Evolutionary conservation across 2,113 vertebrate species (phyloP).

Genomic region (Phylloscopus trochiloides): DNA sequence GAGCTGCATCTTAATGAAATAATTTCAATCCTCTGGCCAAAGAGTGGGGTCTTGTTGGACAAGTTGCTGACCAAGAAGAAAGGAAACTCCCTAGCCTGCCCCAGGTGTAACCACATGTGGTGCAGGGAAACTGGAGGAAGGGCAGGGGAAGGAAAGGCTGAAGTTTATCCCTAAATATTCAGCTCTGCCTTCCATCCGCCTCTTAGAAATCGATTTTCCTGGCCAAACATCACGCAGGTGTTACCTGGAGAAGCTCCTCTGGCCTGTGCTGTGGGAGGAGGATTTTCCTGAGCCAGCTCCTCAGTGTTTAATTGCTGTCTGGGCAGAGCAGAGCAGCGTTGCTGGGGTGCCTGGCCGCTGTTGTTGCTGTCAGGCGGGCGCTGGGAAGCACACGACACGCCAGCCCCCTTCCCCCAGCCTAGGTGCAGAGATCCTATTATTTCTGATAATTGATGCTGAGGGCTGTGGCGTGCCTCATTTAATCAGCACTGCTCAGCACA

Average conservation of each 20-base stretch:
- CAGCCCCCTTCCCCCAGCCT: slow-evolving; percentile 19
- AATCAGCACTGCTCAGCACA: slow-evolving; percentile 25
- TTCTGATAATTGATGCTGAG: slow-evolving; percentile 66
- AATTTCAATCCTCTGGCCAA: neutral
- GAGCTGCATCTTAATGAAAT: neutral
- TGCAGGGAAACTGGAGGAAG: neutral
- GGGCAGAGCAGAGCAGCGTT: neutral
- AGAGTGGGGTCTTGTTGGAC: neutral
- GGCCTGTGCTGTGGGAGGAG: neutral
- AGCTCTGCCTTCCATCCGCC: neutral
- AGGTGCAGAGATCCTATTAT: slow-evolving; percentile 51
- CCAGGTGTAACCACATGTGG: neutral
- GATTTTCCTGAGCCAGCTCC: neutral
- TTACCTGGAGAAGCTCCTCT: neutral
- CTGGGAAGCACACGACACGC: neutral
- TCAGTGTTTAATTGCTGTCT: neutral
- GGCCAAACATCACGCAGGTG: neutral
- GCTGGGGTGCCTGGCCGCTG: neutral
- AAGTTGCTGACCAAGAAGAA: neutral
- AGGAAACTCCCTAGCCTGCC: neutral
- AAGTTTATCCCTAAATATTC: neutral
- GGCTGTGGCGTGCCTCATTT: slow-evolving; percentile 54
- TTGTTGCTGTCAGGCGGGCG: neutral
- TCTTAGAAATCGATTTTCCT: rapidly evolving
- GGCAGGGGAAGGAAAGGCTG: neutral